A percentile compares a stretch with the other conserved stretches of the same genome.
Conservation (phyloP, 2,797 vertebrate species). For the Clarias pachynema region DNA sequence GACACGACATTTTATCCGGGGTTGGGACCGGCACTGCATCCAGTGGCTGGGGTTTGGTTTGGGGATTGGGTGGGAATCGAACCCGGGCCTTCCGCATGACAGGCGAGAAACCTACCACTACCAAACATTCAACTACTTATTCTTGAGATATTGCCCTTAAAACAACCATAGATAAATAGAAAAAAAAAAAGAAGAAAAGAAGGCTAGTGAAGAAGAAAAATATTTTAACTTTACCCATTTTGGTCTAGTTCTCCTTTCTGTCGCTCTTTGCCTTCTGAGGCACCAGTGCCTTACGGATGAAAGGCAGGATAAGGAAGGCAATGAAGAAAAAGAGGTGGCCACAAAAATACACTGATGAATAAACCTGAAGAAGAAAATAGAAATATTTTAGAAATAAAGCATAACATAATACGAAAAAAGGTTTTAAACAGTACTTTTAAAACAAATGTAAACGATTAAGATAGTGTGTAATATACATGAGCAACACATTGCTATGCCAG, state of each 20-base stretch:
- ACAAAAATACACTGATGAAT: slow-evolving; percentile 88
- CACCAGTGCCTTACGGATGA: slow-evolving; percentile 85
- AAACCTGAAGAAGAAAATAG: slow-evolving; percentile 80
- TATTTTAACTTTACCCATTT: slow-evolving; percentile 57
- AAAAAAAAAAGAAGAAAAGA: neutral
- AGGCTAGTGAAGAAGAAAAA: neutral
- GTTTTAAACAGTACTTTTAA: neutral
- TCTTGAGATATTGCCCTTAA: neutral
- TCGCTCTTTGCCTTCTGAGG: slow-evolving; percentile 77
- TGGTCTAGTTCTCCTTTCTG: slow-evolving; percentile 71
- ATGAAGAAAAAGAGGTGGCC: slow-evolving; percentile 88
- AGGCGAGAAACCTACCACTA: neutral
- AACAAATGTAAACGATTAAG: no score
- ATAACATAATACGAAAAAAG: neutral
- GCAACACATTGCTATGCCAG: neutral
- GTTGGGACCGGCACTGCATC: no score
- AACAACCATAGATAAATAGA: neutral
- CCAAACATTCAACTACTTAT: neutral
- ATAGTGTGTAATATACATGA: neutral
- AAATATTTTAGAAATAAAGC: neutral
- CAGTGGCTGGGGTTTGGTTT: no score
- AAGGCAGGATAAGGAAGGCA: slow-evolving; percentile 81
- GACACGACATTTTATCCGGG: no score
- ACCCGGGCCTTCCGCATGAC: no score
- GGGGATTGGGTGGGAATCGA: no score